phyloP scores from a whole-genome alignment of 2,797 vertebrate genomes.

The Hoplostethus atlanticus region DNA sequence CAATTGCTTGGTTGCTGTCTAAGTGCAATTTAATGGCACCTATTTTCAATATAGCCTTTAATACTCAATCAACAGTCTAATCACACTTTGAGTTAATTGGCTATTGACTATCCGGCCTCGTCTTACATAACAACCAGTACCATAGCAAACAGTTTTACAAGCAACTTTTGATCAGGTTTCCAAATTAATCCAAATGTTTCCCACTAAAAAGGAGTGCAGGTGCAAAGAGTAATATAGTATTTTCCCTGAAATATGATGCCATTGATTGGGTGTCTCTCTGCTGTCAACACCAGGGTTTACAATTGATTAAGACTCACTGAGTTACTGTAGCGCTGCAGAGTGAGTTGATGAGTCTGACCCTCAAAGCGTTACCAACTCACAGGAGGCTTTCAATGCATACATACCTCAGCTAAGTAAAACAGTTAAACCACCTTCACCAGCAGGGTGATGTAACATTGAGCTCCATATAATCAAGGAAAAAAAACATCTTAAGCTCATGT shows the following conservation, averaged over 20 bases:
- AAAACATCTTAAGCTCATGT: constrained; percentile 39
- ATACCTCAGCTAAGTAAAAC: constrained; percentile 38
- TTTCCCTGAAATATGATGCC: constrained; percentile 52
- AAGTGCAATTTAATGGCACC: constrained; percentile 62
- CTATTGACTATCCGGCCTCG: constrained; percentile 61
- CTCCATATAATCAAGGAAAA: constrained; percentile 41
- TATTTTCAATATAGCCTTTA: constrained; percentile 67
- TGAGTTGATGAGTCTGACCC: constrained; percentile 56
- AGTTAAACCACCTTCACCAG: constrained; percentile 32
- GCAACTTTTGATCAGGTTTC: constrained; percentile 50
- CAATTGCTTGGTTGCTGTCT: constrained; percentile 51
- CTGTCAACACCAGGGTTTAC: constrained; percentile 56
- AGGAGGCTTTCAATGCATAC: constrained; percentile 43
- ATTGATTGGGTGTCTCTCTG: constrained; percentile 65
- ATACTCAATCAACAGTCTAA: constrained; percentile 51
- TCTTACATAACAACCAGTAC: constrained; percentile 39
- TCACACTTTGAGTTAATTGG: constrained; percentile 58
- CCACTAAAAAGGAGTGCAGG: constrained; percentile 14
- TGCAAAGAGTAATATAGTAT: constrained; percentile 30
- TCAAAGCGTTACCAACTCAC: constrained; percentile 20
- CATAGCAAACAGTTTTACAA: constrained; percentile 23
- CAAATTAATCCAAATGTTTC: constrained; percentile 55
- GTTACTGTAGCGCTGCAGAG: constrained; percentile 50
- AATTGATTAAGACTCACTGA: constrained; percentile 65
- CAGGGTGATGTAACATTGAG: constrained; percentile 36